Conservation (phyloP, 2,888 invertebrate species). For the Trissoscelio sp. region DNA sequence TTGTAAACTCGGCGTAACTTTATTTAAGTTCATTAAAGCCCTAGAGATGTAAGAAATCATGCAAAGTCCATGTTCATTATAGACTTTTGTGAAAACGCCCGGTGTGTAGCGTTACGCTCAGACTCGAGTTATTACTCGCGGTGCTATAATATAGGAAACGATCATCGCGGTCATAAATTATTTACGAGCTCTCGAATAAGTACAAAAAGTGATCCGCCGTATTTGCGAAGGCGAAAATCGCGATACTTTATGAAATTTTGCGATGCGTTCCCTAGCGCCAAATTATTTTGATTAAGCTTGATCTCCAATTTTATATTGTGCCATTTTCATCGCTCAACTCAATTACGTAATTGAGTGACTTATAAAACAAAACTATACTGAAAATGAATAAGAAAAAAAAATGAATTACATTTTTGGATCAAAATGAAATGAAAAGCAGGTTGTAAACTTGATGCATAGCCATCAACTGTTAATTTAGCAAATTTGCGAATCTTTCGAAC, state of each 20-base stretch:
- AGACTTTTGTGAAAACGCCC: slow-evolving; percentile 50
- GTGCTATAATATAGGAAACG: slow-evolving; percentile 56
- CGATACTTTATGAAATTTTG: slow-evolving; percentile 43
- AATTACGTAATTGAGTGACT: not conserved
- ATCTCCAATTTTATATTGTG: slow-evolving; percentile 12
- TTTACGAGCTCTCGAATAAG: slow-evolving; percentile 60
- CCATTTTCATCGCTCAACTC: slow-evolving; percentile 11
- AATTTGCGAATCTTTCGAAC: slow-evolving; percentile 18
- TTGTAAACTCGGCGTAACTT: slow-evolving; percentile 63
- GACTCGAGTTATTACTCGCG: slow-evolving; percentile 55
- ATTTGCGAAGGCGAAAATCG: slow-evolving; percentile 36
- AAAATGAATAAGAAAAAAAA: too few relatives aligned
- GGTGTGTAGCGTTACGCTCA: slow-evolving; percentile 33
- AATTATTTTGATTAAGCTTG: slow-evolving; percentile 34
- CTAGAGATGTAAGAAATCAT: slow-evolving; percentile 67
- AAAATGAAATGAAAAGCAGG: not conserved
- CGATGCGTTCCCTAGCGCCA: slow-evolving; percentile 8
- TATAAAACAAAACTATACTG: too few relatives aligned
- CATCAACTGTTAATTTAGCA: slow-evolving; percentile 17
- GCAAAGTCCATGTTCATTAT: slow-evolving; percentile 68
- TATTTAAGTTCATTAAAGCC: slow-evolving; percentile 68
- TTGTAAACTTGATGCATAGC: not conserved
- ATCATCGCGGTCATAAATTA: slow-evolving; percentile 66
- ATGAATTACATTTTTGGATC: not conserved
- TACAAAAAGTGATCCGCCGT: slow-evolving; percentile 48